phyloP scores from a whole-genome alignment of 1,140 invertebrate genomes.

The Drosophila simulans region DNA sequence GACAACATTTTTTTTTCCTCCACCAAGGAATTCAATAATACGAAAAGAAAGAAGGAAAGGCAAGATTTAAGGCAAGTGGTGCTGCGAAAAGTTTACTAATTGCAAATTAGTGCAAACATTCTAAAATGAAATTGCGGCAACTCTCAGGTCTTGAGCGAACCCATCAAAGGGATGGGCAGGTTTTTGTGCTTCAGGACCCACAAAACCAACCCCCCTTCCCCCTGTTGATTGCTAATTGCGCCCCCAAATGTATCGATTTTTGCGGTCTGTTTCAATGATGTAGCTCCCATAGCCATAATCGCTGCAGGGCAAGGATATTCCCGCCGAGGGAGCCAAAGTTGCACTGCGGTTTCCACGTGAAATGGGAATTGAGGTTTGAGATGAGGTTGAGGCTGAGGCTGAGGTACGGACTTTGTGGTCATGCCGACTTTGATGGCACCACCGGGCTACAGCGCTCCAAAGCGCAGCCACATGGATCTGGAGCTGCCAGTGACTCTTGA shows the following conservation, averaged over 20 bases:
- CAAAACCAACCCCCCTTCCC: background rate
- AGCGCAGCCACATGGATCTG: background rate
- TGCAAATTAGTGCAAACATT: conserved; percentile 60
- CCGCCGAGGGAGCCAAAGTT: background rate
- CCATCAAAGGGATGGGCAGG: too few species aligned
- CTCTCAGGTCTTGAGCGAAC: background rate
- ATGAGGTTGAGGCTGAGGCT: background rate
- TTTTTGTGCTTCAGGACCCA: too few species aligned
- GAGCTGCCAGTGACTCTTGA: conserved; percentile 42
- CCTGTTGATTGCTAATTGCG: conserved; percentile 41
- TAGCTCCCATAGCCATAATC: background rate
- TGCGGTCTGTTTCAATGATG: conserved; percentile 22
- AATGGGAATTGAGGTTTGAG: background rate
- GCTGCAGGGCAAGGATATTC: background rate
- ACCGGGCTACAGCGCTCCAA: too few species aligned
- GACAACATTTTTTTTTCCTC: conserved; percentile 9
- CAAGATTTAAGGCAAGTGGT: background rate
- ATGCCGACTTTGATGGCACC: background rate
- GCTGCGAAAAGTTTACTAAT: conserved; percentile 47
- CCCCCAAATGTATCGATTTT: conserved; percentile 31
- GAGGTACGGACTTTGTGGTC: conserved; percentile 9
- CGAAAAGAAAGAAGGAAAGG: background rate
- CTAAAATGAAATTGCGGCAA: conserved; percentile 43
- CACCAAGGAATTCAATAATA: conserved; percentile 17
- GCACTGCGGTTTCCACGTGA: background rate